phyloP scores from a whole-genome alignment of 2,797 vertebrate genomes.

The Intellagama lesueurii region DNA sequence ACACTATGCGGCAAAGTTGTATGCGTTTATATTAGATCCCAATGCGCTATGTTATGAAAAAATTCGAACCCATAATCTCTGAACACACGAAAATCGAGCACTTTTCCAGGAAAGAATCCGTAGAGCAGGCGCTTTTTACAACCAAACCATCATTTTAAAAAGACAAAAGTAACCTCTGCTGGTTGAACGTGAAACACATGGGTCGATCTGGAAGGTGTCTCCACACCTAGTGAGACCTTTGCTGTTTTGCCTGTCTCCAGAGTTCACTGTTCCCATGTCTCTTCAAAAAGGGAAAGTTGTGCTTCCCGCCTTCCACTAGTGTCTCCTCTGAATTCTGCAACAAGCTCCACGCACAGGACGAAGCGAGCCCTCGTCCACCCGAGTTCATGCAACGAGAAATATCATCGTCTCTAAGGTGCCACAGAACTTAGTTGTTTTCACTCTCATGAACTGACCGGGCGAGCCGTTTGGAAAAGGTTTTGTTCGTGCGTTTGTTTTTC shows the following conservation, averaged over 20 bases:
- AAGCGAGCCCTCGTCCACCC: too few species aligned
- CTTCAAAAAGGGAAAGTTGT: neutral
- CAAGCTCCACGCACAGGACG: neutral
- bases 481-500: neutral
- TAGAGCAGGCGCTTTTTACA: neutral
- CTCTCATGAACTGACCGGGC: neutral
- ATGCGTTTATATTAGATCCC: neutral
- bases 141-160: too few species aligned
- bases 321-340: neutral
- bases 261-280: too few species aligned
- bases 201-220: constrained; percentile 3
- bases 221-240: neutral
- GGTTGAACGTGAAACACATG: neutral
- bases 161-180: neutral
- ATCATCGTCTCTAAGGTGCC: neutral
- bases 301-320: too few species aligned
- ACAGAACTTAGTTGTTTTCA: neutral
- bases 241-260: too few species aligned
- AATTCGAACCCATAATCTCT: neutral
- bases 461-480: neutral
- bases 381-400: neutral
- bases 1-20: neutral
- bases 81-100: neutral
- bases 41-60: neutral
- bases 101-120: neutral